phyloP scores from a whole-genome alignment of 2,797 vertebrate genomes.

The Centropyge bicolor region DNA sequence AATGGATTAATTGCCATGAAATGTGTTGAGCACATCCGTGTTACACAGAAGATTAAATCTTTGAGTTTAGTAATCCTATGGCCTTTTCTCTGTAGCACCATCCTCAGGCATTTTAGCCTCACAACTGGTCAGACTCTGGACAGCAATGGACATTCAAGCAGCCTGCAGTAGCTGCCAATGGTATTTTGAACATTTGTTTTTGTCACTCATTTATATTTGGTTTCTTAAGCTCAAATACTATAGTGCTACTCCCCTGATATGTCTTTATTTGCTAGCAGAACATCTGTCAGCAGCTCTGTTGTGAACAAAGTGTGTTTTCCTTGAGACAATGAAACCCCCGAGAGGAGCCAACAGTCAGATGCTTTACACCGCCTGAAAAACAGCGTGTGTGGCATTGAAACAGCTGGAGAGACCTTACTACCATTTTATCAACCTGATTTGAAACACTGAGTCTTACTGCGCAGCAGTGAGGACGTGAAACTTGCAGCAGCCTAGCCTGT shows the following conservation, averaged over 20 bases:
- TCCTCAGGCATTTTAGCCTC: not conserved
- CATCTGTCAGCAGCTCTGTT: constrained; percentile 1
- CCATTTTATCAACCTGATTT: not conserved
- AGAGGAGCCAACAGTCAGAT: not conserved
- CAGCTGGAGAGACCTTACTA: not conserved
- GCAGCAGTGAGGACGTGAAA: not conserved
- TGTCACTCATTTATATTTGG: not conserved
- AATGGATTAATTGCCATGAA: not conserved
- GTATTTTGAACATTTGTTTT: not conserved
- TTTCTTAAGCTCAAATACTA: not conserved
- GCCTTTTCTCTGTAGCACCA: not conserved
- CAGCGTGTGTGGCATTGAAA: not conserved
- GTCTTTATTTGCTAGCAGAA: not conserved
- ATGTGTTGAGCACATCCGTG: not conserved
- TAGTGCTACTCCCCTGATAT: not conserved
- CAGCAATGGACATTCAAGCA: not conserved
- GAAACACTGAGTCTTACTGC: not conserved
- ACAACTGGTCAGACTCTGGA: not conserved
- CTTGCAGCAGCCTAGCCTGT: constrained; percentile 6
- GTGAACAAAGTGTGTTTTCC: not conserved
- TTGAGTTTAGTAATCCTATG: not conserved
- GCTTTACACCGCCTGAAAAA: not conserved
- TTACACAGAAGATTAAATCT: not conserved
- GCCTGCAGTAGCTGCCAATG: not conserved
- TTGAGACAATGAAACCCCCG: not conserved